Evolutionary conservation across 2,888 invertebrate species (phyloP).

Genomic region (Thereva nobilitata): DNA sequence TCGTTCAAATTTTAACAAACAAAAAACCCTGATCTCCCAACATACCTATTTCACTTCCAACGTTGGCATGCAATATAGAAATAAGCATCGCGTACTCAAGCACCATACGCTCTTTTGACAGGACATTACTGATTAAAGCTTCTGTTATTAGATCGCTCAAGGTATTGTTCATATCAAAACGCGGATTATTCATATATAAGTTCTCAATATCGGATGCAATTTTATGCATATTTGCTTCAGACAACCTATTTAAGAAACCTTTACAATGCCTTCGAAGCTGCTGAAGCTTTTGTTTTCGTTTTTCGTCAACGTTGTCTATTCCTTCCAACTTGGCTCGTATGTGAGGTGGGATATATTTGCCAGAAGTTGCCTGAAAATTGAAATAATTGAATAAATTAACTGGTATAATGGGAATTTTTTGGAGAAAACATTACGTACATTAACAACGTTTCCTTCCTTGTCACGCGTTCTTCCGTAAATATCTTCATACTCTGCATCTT

Average conservation of each 20-base stretch:
- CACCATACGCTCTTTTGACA: conserved; percentile 74
- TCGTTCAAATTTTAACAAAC: too few species aligned
- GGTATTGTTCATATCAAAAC: conserved; percentile 81
- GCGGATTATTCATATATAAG: conserved; percentile 76
- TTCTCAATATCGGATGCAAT: conserved; percentile 79
- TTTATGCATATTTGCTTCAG: conserved; percentile 85
- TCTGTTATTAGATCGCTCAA: conserved; percentile 72
- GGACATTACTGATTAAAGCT: conserved; percentile 65
- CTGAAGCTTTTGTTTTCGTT: conserved; percentile 64
- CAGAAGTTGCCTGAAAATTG: conserved; percentile 57
- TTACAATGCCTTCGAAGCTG: conserved; percentile 81
- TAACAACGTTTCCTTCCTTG: conserved; percentile 76
- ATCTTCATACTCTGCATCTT: conserved; percentile 72
- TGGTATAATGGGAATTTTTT: neutral
- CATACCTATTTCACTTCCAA: conserved; percentile 87
- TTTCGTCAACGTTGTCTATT: conserved; percentile 39
- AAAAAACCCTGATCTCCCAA: too few species aligned
- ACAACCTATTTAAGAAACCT: conserved; percentile 81
- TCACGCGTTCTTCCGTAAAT: conserved; percentile 89
- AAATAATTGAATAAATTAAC: conserved; percentile 39
- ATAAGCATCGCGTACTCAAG: conserved; percentile 85
- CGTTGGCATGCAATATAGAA: conserved; percentile 83
- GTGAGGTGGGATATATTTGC: conserved; percentile 84
- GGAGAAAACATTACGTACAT: conserved; percentile 55
- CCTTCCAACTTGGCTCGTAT: conserved; percentile 63